phyloP scores from a whole-genome alignment of 2,797 vertebrate genomes.

The Picus viridis region DNA sequence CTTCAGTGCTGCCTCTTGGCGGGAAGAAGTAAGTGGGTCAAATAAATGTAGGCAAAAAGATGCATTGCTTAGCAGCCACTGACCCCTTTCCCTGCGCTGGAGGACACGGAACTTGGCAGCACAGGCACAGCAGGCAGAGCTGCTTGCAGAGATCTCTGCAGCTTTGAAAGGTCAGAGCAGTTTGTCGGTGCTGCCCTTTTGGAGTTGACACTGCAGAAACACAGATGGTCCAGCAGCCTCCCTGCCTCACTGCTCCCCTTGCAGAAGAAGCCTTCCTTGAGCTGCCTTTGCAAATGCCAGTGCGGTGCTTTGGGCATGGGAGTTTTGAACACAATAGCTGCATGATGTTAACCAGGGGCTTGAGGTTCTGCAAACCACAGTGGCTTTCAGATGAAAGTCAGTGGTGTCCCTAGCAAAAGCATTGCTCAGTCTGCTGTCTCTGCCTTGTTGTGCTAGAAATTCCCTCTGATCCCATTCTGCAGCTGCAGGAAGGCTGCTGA shows the following conservation, averaged over 20 bases:
- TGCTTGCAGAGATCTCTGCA: rapidly evolving
- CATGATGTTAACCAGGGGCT: not conserved
- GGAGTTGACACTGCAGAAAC: not conserved
- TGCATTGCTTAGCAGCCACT: not conserved
- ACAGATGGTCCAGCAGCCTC: not conserved
- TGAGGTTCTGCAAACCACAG: not conserved
- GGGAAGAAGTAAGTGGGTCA: not conserved
- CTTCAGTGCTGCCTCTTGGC: not conserved
- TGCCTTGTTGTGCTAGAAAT: not conserved
- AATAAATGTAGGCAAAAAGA: not conserved
- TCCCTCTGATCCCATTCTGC: not conserved
- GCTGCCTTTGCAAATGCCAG: not conserved
- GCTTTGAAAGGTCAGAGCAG: not conserved
- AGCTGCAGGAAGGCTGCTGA: not conserved
- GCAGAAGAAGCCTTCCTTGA: not conserved
- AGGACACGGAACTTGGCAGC: not conserved
- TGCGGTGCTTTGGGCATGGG: not conserved
- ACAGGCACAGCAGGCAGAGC: not conserved
- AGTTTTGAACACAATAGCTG: not conserved
- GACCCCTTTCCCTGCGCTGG: not conserved
- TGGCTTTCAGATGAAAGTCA: not conserved
- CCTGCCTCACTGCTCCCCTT: not conserved
- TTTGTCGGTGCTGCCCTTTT: not conserved
- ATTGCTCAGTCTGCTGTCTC: not conserved
- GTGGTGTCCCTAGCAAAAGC: not conserved